phyloP scores from a whole-genome alignment of 2,888 invertebrate genomes.

The Mesochorus sp. region DNA sequence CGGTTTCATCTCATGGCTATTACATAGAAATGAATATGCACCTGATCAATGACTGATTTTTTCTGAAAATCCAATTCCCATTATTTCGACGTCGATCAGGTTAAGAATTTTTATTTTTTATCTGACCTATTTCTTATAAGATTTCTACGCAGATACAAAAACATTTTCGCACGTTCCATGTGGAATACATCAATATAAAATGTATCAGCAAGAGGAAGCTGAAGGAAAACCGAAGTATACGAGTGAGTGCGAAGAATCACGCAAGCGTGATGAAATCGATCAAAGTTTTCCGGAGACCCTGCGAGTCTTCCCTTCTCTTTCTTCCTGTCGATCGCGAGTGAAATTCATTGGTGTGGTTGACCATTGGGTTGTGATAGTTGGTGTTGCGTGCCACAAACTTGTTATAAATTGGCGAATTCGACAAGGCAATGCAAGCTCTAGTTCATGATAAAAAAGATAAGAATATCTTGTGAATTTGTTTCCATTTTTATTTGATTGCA shows the following conservation, averaged over 20 bases:
- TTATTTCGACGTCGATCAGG: too few relatives aligned
- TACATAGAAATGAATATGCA: too few relatives aligned
- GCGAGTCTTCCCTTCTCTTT: conserved; percentile 10
- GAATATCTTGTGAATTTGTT: neutral
- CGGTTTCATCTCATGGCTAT: too few relatives aligned
- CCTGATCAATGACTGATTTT: too few relatives aligned
- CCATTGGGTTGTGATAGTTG: conserved; percentile 37
- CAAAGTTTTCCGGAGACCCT: conserved; percentile 63
- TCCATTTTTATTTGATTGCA: too few relatives aligned
- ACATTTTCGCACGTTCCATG: too few relatives aligned
- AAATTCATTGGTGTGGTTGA: conserved; percentile 49
- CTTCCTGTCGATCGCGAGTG: conserved; percentile 46
- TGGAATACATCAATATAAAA: too few relatives aligned
- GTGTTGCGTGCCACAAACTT: conserved; percentile 1
- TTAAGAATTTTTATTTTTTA: too few relatives aligned
- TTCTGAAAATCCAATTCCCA: too few relatives aligned
- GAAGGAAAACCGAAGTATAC: conserved; percentile 27
- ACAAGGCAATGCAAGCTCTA: neutral
- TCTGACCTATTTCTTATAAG: too few relatives aligned
- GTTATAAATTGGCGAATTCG: conserved; percentile 17
- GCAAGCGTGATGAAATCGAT: conserved; percentile 43
- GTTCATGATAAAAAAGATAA: neutral
- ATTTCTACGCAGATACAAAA: too few relatives aligned
- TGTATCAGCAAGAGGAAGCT: too few relatives aligned
- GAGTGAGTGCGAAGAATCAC: conserved; percentile 41